These are phyloP conservation scores for Pandemis cinnamomeana DNA, from an alignment of 2,888 invertebrate species.

Conservation along the genomic window DNA sequence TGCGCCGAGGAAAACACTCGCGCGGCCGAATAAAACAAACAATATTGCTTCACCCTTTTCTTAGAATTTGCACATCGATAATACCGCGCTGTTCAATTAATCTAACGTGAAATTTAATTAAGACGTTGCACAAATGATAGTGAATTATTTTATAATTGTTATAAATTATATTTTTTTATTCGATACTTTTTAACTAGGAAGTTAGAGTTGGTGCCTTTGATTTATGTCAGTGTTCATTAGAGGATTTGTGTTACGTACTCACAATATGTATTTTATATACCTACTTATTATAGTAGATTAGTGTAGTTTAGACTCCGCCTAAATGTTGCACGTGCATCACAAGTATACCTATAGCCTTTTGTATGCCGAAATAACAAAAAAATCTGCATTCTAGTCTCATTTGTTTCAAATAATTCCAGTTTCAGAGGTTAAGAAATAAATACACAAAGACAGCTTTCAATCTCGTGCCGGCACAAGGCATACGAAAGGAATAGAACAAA, in stretches of 20 bases:
- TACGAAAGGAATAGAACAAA: not conserved
- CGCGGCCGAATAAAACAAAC: not conserved
- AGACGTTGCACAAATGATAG: slow-evolving; percentile 9
- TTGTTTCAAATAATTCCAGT: too few species aligned
- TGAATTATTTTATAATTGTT: slow-evolving; percentile 8
- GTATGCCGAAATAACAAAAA: too few species aligned
- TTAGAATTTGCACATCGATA: not conserved
- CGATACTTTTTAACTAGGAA: not conserved
- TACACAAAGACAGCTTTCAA: too few species aligned
- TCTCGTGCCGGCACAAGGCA: too few species aligned
- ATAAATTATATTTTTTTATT: slow-evolving; percentile 17
- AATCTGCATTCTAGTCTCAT: too few species aligned
- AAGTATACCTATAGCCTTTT: not conserved
- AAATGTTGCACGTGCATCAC: slow-evolving; percentile 8
- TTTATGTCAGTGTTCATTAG: not conserved
- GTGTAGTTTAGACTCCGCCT: slow-evolving; percentile 10
- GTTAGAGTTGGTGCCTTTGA: slow-evolving; percentile 3
- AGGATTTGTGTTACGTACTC: not conserved
- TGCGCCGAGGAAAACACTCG: slow-evolving; percentile 4
- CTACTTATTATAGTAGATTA: not conserved
- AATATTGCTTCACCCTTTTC: not conserved
- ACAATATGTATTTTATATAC: not conserved
- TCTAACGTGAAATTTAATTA: not conserved
- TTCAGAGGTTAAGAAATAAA: too few species aligned
- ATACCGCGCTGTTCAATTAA: not conserved